Evolutionary conservation across 2,797 vertebrate species (phyloP).

Genomic region (Micrastur ruficollis): DNA sequence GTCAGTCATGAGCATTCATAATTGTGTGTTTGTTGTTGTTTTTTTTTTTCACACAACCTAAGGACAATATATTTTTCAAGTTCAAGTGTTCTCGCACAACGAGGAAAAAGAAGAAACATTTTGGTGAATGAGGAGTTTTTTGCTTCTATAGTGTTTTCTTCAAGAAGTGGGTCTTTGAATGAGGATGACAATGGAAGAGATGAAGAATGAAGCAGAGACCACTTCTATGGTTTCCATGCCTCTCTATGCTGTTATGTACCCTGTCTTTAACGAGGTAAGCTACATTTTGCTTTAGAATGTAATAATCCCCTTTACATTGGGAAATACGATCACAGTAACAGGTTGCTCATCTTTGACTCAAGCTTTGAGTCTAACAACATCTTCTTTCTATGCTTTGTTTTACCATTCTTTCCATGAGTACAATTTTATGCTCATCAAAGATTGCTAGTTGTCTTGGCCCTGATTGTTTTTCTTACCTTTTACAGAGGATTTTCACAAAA

Average conservation of each 20-base stretch:
- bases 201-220: conserved; percentile 92
- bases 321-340: not conserved
- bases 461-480: not conserved
- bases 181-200: conserved; percentile 97
- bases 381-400: not conserved
- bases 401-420: not conserved
- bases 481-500: not conserved
- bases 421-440: not conserved
- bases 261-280: conserved; percentile 91
- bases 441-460: not conserved
- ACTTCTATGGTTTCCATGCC: conserved; percentile 92
- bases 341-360: not conserved
- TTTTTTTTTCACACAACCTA: not conserved
- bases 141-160: conserved; percentile 80
- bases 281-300: not conserved
- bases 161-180: conserved; percentile 85
- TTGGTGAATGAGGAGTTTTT: conserved; percentile 80
- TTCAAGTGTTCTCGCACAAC: conserved; percentile 44
- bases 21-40: not conserved
- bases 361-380: not conserved
- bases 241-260: conserved; percentile 92
- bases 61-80: conserved; percentile 37
- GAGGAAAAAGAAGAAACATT: conserved; percentile 55
- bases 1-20: not conserved
- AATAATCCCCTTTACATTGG: not conserved